These are phyloP conservation scores for Arvicanthis niloticus DNA, from an alignment of 2,113 vertebrate genomes.

Conservation along the genomic window DNA sequence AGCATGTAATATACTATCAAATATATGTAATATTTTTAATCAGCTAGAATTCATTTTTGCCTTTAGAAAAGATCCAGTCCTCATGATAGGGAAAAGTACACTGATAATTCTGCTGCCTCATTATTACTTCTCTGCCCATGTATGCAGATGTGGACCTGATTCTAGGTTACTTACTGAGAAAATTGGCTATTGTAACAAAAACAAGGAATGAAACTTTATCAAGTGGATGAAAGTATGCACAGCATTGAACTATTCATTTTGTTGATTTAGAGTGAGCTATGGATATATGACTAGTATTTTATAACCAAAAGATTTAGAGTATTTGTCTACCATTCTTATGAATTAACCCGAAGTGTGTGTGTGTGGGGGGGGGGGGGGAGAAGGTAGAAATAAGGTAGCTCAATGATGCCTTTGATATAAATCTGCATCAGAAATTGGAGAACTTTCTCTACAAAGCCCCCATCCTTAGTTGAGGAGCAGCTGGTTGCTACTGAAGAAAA, in stretches of 20 bases:
- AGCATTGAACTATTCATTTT: not conserved
- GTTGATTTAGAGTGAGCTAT: not conserved
- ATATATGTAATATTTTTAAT: not conserved
- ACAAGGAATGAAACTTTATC: not conserved
- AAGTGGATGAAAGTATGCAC: not conserved
- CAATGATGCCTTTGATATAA: not conserved
- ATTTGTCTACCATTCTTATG: not conserved
- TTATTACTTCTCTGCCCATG: fast-evolving
- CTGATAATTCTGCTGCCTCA: not conserved
- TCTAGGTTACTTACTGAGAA: not conserved
- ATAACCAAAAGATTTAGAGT: not conserved
- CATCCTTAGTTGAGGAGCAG: not conserved
- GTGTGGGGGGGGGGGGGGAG: too few species aligned
- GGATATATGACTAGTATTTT: not conserved
- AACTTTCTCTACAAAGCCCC: not conserved
- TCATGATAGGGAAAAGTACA: not conserved
- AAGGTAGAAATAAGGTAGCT: not conserved
- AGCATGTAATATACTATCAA: not conserved
- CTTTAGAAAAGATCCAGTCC: not conserved
- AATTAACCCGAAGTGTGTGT: not conserved
- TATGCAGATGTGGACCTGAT: fast-evolving
- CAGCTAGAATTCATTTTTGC: not conserved
- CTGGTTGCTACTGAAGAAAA: not conserved
- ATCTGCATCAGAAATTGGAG: not conserved
- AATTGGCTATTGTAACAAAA: not conserved